Base-by-base conservation (phyloP, 2,797 vertebrate species). In the Cyprinodon diabolis region DNA sequence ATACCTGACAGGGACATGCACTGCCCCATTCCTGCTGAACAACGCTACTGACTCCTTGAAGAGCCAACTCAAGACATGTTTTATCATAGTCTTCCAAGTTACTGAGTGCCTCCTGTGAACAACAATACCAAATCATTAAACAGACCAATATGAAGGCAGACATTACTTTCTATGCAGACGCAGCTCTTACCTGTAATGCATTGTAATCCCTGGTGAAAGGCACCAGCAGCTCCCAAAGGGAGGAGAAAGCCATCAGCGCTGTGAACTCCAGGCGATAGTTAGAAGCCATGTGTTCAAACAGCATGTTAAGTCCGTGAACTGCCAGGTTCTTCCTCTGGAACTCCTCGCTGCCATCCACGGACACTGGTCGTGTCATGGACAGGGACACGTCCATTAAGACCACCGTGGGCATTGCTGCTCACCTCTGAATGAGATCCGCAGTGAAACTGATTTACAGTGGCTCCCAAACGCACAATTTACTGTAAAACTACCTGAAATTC, bases 191-290 rank as follows among this genome's bases (percentile, higher is more conserved):
- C 97, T 99, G 98, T 11, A 99, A 88, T 0, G 97, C 96, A 86
- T 99, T 99, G 92, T 99, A 99, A 86, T 99, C 98, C 85, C 98
- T 96, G 0, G 98, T 99, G 76, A 99, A 99, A 14, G 98, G 98
- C 70, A 99, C 98, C 95, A 98, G 90, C 25, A 98, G 91, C 84
- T 99, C 97, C 97, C 97, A 99, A 30, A 98, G 96, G 0, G 98
- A 99, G 0, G 98, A 99, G 62, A 99, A 99, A 14, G 98, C 96
- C 79, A 99, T 96, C 14, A 99, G 80, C 6, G 97, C 92, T 0
- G 98, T 99, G 84, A 99, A 99, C 88, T 99, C 98, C 86, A 99
- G 84, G 71, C 96, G 97, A 91, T 99, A 99, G 90, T 97, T 99
- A 67, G 97, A 97, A 1, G 97, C 97, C 98, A 99, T 99, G 90